Conservation (phyloP, 64 coral and sea anemone genomes). For the Pocillopora verrucosa region DNA sequence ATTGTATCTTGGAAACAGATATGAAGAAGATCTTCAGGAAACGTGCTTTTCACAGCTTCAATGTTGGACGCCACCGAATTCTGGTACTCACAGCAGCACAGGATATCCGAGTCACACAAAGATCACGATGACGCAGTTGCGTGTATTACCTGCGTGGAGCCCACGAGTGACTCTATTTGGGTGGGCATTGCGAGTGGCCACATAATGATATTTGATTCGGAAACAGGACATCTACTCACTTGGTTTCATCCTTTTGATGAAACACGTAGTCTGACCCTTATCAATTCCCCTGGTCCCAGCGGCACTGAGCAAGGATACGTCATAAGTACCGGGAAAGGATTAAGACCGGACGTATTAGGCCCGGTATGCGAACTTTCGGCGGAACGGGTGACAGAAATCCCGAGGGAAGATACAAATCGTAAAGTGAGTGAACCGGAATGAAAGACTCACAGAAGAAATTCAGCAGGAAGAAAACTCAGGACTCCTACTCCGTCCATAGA, state of each 20-base stretch:
- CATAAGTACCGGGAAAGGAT: conserved; percentile 79
- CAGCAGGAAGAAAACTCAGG: too few species aligned
- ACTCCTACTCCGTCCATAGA: too few species aligned
- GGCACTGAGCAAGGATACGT: conserved; percentile 82
- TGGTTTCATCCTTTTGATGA: conserved; percentile 91
- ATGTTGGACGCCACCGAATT: conserved; percentile 68
- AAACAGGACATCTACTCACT: conserved; percentile 61
- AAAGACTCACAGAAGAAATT: too few species aligned
- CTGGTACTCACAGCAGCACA: conserved; percentile 56
- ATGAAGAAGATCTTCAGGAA: conserved; percentile 76
- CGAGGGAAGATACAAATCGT: too few species aligned
- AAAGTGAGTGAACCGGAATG: too few species aligned
- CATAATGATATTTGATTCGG: conserved; percentile 76
- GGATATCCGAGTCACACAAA: conserved; percentile 15
- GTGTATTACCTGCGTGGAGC: conserved; percentile 73
- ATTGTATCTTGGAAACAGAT: conserved; percentile 73
- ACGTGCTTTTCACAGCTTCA: conserved; percentile 33
- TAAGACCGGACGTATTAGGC: conserved; percentile 60
- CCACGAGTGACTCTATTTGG: conserved; percentile 85
- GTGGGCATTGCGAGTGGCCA: conserved; percentile 79
- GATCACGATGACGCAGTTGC: conserved; percentile 51
- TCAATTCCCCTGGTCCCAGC: conserved; percentile 71
- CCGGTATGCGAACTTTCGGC: conserved; percentile 72
- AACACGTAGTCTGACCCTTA: conserved; percentile 73
- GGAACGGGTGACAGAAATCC: conserved; percentile 62